A percentile compares a stretch with the other conserved stretches of the same genome.
Evolutionary conservation across 2,888 invertebrate genomes (phyloP).

Genomic region (Drosophila vallismaia): DNA sequence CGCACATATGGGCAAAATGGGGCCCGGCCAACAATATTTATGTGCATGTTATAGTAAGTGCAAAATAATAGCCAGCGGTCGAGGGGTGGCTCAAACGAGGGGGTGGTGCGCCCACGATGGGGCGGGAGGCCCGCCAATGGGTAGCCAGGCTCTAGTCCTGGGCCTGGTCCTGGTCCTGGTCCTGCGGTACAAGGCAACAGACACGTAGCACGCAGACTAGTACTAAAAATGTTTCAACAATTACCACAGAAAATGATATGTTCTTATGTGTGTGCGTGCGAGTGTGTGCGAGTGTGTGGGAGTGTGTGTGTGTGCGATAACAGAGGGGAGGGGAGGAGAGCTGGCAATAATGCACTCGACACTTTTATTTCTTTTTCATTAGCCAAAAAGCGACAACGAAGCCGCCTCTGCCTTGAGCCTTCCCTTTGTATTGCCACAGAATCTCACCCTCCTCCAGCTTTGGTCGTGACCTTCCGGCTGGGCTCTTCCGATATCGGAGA

Average conservation of each 20-base stretch:
- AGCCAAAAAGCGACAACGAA: conserved; percentile 68
- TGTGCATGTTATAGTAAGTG: conserved; percentile 79
- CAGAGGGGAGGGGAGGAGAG: conserved; percentile 18
- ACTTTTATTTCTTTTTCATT: conserved; percentile 79
- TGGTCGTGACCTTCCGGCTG: neutral
- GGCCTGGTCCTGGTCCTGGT: neutral
- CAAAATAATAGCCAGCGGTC: conserved; percentile 72
- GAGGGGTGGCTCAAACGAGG: conserved; percentile 12
- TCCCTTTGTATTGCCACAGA: too few relatives aligned
- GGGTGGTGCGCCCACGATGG: neutral
- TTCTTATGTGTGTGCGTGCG: conserved; percentile 30
- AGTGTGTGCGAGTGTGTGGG: conserved; percentile 16
- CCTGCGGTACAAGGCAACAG: conserved; percentile 6
- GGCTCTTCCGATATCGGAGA: neutral
- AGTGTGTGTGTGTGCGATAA: conserved; percentile 17
- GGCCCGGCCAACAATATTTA: conserved; percentile 69
- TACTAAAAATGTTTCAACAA: conserved; percentile 66
- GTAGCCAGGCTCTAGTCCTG: neutral
- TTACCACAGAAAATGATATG: conserved; percentile 65
- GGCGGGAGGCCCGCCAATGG: too few relatives aligned
- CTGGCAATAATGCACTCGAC: conserved; percentile 77
- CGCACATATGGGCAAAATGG: conserved; percentile 10
- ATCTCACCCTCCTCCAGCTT: too few relatives aligned
- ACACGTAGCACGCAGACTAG: conserved; percentile 56
- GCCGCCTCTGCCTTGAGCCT: neutral